A percentile compares a stretch with the other conserved stretches of the same genome.
phyloP scores from a whole-genome alignment of 2,888 invertebrate species.

The Coenonympha arcania region DNA sequence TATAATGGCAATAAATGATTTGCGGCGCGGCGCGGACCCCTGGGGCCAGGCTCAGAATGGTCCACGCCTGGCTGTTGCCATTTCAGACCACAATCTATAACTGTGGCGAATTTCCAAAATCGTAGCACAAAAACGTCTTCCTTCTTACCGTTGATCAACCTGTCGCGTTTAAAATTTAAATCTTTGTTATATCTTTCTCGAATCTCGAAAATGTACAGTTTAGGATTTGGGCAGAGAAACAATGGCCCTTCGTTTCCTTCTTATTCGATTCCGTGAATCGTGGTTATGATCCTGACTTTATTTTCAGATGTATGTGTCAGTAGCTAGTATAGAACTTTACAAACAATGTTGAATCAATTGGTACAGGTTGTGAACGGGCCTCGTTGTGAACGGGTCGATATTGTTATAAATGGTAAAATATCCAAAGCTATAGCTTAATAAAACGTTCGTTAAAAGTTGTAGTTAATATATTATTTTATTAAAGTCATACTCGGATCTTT shows the following conservation, averaged over 20 bases:
- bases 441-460: conserved; percentile 71
- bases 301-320: conserved; percentile 71
- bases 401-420: conserved; percentile 73
- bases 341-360: conserved; percentile 75
- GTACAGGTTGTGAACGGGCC: conserved; percentile 74
- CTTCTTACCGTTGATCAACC: conserved; percentile 70
- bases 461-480: conserved; percentile 70
- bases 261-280: conserved; percentile 74
- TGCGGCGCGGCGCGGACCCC: conserved; percentile 33
- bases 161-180: conserved; percentile 65
- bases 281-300: conserved; percentile 69
- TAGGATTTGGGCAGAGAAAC: conserved; percentile 64
- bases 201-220: conserved; percentile 69
- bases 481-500: conserved; percentile 65
- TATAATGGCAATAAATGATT: conserved; percentile 47
- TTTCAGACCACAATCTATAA: conserved; percentile 45
- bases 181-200: conserved; percentile 67
- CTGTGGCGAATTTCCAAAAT: conserved; percentile 47
- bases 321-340: conserved; percentile 74
- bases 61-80: conserved; percentile 54
- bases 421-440: conserved; percentile 72
- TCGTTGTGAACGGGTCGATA: conserved; percentile 74
- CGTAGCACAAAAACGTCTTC: conserved; percentile 73
- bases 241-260: conserved; percentile 65
- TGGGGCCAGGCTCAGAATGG: conserved; percentile 38